Conservation (phyloP, 2,888 invertebrate genomes). For the Scaptodrosophila latifasciaeformis region DNA sequence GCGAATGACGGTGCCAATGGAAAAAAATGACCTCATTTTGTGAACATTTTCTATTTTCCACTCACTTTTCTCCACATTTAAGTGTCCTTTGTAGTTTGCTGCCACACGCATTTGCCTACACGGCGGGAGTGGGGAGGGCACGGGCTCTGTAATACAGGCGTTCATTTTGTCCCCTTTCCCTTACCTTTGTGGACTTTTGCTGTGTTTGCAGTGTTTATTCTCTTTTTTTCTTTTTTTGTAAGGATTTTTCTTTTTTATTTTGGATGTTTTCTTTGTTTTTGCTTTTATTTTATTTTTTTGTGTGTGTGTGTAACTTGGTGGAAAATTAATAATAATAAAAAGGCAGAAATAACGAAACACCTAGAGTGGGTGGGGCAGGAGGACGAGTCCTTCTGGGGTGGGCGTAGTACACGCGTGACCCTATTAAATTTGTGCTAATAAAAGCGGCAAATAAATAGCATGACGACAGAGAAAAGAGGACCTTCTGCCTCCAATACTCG, state of each 20-base stretch:
- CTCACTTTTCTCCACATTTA: constrained; percentile 44
- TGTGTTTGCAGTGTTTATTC: not conserved
- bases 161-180: too few species aligned
- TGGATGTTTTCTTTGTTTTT: constrained; percentile 58
- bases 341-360: constrained; percentile 41
- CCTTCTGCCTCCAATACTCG: too few species aligned
- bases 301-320: constrained; percentile 65
- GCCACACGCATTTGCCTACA: too few species aligned
- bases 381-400: too few species aligned
- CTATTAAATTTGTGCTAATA: constrained; percentile 69
- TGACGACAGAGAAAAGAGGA: constrained; percentile 4
- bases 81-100: constrained; percentile 63
- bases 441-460: constrained; percentile 55
- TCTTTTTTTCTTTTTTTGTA: constrained; percentile 4
- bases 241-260: constrained; percentile 19
- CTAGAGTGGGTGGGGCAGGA: constrained; percentile 24
- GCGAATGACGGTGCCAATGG: constrained; percentile 7
- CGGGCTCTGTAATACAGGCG: too few species aligned
- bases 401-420: constrained; percentile 61
- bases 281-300: too few species aligned
- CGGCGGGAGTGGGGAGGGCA: not conserved
- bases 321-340: constrained; percentile 70
- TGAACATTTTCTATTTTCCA: constrained; percentile 39
- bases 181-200: not conserved
- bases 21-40: constrained; percentile 66